A percentile compares a stretch with the other conserved stretches of the same genome.
Evolutionary conservation across 1,140 invertebrate species (phyloP).

Genomic region (Augochlora pura): DNA sequence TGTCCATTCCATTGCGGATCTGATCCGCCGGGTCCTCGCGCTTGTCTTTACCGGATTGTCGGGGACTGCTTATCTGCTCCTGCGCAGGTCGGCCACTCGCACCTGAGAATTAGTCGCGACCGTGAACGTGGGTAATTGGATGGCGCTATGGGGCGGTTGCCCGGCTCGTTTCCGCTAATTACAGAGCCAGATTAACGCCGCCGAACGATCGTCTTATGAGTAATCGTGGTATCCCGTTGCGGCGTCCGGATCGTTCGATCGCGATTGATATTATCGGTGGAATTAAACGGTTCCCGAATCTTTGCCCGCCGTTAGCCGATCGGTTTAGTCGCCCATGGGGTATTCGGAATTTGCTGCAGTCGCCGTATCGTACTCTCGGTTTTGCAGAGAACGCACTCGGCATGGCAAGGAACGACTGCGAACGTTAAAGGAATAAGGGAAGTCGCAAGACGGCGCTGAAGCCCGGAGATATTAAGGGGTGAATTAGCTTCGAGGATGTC

Average conservation of each 20-base stretch:
- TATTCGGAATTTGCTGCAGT: no score
- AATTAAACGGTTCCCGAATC: not conserved
- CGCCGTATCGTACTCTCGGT: no score
- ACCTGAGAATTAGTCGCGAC: constrained; percentile 23
- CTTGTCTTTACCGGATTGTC: constrained; percentile 12
- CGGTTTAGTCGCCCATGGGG: no score
- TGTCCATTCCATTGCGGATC: not conserved
- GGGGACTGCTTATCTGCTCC: not conserved
- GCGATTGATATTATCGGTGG: not conserved
- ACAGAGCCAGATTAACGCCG: not conserved
- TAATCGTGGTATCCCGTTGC: not conserved
- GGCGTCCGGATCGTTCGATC: not conserved
- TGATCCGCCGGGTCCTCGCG: not conserved
- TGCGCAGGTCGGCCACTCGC: not conserved
- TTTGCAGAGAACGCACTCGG: no score
- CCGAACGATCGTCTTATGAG: not conserved
- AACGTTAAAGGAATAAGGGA: no score
- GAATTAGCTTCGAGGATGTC: no score
- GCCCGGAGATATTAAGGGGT: no score
- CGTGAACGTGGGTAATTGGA: constrained; percentile 1
- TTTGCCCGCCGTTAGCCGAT: not conserved
- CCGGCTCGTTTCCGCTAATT: constrained; percentile 19
- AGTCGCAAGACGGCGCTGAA: no score
- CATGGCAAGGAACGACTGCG: no score
- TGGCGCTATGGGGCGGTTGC: not conserved